These are phyloP conservation scores for Corvus moneduloides DNA, from an alignment of 2,113 vertebrate species.

Conservation along the genomic window DNA sequence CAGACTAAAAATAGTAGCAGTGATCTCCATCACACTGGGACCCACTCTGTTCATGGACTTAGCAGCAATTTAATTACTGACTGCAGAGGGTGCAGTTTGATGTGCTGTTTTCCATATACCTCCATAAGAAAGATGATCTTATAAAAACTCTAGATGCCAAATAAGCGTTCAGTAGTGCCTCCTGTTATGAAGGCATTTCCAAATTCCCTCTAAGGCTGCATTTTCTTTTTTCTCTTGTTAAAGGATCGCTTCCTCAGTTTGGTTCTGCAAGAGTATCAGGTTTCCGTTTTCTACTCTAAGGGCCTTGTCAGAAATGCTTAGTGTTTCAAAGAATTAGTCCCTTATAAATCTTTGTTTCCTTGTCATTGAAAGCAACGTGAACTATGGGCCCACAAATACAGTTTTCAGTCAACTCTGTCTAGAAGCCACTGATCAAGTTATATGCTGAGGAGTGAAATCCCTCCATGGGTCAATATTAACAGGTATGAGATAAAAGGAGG, in stretches of 20 bases:
- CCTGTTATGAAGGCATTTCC: neutral
- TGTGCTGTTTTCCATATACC: neutral
- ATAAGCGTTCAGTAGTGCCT: neutral
- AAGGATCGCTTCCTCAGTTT: neutral
- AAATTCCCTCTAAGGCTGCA: neutral
- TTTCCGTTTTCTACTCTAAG: neutral
- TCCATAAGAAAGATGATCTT: neutral
- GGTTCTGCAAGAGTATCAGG: neutral
- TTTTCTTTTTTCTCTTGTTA: neutral
- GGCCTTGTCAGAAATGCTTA: neutral
- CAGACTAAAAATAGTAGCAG: neutral
- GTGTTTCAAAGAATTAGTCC: neutral
- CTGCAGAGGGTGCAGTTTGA: neutral
- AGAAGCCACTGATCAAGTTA: neutral
- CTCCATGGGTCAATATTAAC: neutral
- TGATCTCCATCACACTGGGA: neutral
- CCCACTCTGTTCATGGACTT: neutral
- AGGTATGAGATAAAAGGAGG: neutral
- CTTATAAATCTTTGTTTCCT: neutral
- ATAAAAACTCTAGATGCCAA: neutral
- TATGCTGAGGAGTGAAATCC: neutral
- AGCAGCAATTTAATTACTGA: neutral
- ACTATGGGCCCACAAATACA: neutral
- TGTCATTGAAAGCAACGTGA: neutral
- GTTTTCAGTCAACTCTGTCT: neutral